A percentile compares a stretch with the other conserved stretches of the same genome.
phyloP scores from a whole-genome alignment of 1,140 invertebrate genomes.

The Solenopsis invicta region DNA sequence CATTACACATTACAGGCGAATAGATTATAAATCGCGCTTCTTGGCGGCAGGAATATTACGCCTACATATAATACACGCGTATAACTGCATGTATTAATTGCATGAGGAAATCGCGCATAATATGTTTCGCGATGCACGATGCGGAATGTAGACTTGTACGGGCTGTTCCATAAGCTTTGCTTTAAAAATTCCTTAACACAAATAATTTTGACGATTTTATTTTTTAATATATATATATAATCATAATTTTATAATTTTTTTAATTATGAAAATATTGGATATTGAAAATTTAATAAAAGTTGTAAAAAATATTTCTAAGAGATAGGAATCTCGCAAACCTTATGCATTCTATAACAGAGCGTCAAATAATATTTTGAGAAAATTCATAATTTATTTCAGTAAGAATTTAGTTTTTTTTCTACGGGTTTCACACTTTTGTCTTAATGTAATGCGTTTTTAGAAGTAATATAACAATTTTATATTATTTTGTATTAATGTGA shows the following conservation, averaged over 20 bases:
- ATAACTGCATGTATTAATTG: conserved; percentile 61
- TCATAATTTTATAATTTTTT: conserved; percentile 6
- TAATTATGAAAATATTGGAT: conserved; percentile 4
- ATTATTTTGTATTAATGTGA: background rate
- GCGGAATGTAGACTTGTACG: conserved; percentile 42
- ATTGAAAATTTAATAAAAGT: background rate
- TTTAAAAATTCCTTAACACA: background rate
- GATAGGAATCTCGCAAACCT: background rate
- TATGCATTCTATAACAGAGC: background rate
- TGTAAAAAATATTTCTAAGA: background rate
- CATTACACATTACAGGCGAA: background rate
- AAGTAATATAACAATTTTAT: conserved; percentile 6
- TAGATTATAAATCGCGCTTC: conserved; percentile 18
- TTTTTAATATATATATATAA: background rate
- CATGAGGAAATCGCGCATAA: conserved; percentile 45
- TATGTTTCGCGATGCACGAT: conserved; percentile 28
- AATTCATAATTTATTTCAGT: background rate
- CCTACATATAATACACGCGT: conserved; percentile 26
- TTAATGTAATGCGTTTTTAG: background rate
- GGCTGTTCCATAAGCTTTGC: conserved; percentile 41
- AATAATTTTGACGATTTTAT: conserved; percentile 6
- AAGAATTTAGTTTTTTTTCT: conserved; percentile 32
- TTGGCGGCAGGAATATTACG: background rate
- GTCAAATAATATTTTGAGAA: background rate
- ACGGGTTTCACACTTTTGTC: background rate